Evolutionary conservation across 2,797 vertebrate species (phyloP), one percentile per base, ranked within the genome.

Genomic region (Eidolon dupreanum): DNA sequence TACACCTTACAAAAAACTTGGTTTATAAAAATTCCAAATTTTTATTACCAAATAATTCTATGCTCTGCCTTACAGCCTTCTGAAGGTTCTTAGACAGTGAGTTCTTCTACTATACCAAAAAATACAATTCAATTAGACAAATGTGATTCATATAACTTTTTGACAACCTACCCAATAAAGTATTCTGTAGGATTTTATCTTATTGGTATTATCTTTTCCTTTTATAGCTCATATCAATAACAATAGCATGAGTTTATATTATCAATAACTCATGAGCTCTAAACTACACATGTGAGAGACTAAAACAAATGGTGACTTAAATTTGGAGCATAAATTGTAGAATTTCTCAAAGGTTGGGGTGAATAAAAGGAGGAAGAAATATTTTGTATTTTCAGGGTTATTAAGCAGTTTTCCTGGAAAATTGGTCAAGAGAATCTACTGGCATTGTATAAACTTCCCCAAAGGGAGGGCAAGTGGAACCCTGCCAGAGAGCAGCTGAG

Each of bases 341-440:
- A 49, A 55, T 93, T 71, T 83, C 84, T 96, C 63, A 61, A 74
- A 89, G 73, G 12, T 41, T 73, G 26, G 12, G 26, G 31, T 53
- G 9, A 65, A 51, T 31, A 9, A 70, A 83, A 85, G n/a, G 13
- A 53, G 74, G 71, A 70, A 71, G 38, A 57, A 70, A 3, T 38
- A 33, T 26, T 84, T 68, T 57, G 92, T 33, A 38, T 55, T 68
- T 61, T 46, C n/a, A 66, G 31, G 41, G 12, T 22, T 49, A 13
- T 59, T 38, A 66, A 74, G 63, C 65, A 17, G 57, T 59, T 89
- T 92, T 97, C 59, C 71, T 8, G 66, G 65, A 70, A 95, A 89
- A 61, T 41, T 4, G 31, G 65, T 92, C 43, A 57, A 68, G 46
- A 65, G 65, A 61, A n/a, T 46, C 28, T 15, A 12, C 10, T 19